A percentile compares a stretch with the other conserved stretches of the same genome.
phyloP scores from a whole-genome alignment of 2,888 invertebrate species.

The Aethes cnicana region DNA sequence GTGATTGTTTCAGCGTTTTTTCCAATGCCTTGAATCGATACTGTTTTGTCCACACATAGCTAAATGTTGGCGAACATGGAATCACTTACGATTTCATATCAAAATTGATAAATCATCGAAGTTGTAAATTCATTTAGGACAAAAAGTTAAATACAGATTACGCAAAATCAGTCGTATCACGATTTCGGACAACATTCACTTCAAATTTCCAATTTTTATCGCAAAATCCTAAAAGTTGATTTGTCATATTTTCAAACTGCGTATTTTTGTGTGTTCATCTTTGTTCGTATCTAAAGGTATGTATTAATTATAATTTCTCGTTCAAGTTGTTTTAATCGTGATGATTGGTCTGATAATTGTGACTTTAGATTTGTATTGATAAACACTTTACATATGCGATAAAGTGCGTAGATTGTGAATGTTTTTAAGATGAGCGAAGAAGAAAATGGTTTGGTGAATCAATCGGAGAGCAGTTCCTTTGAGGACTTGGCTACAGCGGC shows the following conservation, averaged over 20 bases:
- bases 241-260: slow-evolving; percentile 55
- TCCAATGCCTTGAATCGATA: not conserved
- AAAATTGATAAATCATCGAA: no score
- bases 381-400: slow-evolving; percentile 55
- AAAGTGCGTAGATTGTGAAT: slow-evolving; percentile 46
- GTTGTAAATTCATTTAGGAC: no score
- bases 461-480: slow-evolving; percentile 85
- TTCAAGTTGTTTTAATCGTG: slow-evolving; percentile 8
- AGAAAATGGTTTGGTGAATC: slow-evolving; percentile 75
- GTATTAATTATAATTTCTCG: slow-evolving; percentile 7
- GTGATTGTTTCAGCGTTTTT: not conserved
- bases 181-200: slow-evolving; percentile 14
- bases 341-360: slow-evolving; percentile 25
- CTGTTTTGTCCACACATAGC: not conserved
- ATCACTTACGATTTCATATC: no score
- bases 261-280: slow-evolving; percentile 39
- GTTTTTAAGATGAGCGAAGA: slow-evolving; percentile 74
- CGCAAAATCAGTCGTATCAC: not conserved
- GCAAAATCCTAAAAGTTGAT: slow-evolving; percentile 60
- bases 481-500: slow-evolving; percentile 84
- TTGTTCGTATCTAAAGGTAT: slow-evolving; percentile 43
- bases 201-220: slow-evolving; percentile 35
- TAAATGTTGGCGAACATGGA: not conserved
- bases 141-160: slow-evolving; percentile 3
- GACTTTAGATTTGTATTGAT: slow-evolving; percentile 37